A percentile compares a stretch with the other conserved stretches of the same genome.
These are phyloP conservation scores for Otus sunia DNA, from an alignment of 2,113 vertebrate genomes.

Conservation along the genomic window DNA sequence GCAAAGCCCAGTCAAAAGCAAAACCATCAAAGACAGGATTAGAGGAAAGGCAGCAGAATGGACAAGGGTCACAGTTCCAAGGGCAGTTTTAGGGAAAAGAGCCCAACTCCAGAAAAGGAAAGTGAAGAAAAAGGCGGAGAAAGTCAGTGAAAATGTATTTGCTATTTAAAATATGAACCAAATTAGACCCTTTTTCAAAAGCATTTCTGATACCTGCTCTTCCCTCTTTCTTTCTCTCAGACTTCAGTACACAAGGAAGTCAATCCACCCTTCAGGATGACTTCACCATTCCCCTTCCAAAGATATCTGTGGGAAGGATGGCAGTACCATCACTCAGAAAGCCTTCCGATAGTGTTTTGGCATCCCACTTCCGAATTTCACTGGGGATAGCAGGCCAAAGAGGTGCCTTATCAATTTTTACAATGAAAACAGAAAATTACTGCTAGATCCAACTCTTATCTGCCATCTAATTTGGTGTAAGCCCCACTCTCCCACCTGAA, in stretches of 20 bases:
- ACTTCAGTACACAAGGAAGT: background rate
- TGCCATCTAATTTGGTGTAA: background rate
- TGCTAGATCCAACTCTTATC: background rate
- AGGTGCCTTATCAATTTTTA: background rate
- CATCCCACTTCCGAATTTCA: background rate
- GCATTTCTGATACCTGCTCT: background rate
- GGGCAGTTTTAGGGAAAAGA: background rate
- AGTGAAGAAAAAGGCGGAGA: background rate
- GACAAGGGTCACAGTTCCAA: conserved; percentile 16
- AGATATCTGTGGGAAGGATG: background rate
- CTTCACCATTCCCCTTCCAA: background rate
- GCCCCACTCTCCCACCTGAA: background rate
- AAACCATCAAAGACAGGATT: conserved; percentile 47
- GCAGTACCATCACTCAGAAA: background rate
- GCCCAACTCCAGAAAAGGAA: background rate
- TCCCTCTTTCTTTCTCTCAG: background rate
- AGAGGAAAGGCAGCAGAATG: background rate
- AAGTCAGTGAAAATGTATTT: background rate
- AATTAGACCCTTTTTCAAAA: background rate
- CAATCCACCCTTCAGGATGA: background rate
- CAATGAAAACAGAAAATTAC: background rate
- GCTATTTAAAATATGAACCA: background rate
- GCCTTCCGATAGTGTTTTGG: background rate
- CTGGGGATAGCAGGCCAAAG: background rate
- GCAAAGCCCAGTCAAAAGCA: conserved; percentile 28